Evolutionary conservation across 2,888 invertebrate genomes (phyloP), one percentile per base, ranked within the genome.

Genomic region (Spodoptera littoralis): DNA sequence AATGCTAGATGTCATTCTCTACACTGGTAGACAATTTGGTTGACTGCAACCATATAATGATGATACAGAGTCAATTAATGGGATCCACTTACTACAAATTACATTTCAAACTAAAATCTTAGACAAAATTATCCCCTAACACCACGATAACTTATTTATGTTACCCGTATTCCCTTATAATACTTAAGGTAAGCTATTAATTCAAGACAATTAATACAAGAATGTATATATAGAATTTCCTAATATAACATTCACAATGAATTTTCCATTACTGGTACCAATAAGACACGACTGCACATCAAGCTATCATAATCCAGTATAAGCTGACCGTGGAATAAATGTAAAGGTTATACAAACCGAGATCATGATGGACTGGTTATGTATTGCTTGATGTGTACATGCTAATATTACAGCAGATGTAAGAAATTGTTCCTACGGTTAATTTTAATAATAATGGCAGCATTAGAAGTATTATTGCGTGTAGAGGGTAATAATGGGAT

Each of bases 241-340:
- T 81, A 84, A 87, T 85, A 84, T 81, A 77, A 81, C 80, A 81
- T 79, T 76, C 77, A 75, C 80, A 84, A 79, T 83, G 84, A 83
- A 85, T 85, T 84, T 83, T 83, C 83, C 81, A 84, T 85, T 83
- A 83, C 57, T 45, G 27, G 4, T 49, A 36, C 49, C 52, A 46
- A 46, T 46, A 43, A 0, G 3, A 27, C 3, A 27, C 27, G 27
- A 5, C 27, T 27, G 3, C 27, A 4, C 27, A 27, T 27, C 27
- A 27, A 27, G 27, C 27, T 27, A 27, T 3, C 2, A 27, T 3
- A 3, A 18, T 1, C 27, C 27, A 27, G 27, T 27, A 27, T 27
- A 27, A 27, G 5, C 27, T 41, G 30, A 50, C 49, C 43, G 60
- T 27, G 51, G 58, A 69, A 61, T 59, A 30, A 49, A 50, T 66